These are phyloP conservation scores for Telmatherina bonti DNA, from an alignment of 2,797 vertebrate genomes.

Conservation along the genomic window DNA sequence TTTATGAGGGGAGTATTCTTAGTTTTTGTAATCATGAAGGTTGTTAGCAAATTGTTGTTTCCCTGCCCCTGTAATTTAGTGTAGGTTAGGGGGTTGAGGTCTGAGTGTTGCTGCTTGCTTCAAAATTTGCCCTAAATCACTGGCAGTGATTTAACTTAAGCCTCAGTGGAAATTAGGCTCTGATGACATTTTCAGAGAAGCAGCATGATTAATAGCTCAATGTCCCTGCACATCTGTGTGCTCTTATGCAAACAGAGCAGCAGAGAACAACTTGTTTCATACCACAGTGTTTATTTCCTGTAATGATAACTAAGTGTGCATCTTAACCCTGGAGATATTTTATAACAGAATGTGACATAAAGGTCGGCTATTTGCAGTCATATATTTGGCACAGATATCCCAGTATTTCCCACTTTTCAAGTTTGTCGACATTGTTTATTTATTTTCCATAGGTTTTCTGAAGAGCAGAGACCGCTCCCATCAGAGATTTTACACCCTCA, in stretches of 20 bases:
- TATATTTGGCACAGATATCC: not conserved
- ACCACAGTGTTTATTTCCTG: conserved; percentile 48
- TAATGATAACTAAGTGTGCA: conserved; percentile 23
- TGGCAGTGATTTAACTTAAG: conserved; percentile 62
- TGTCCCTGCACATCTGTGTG: conserved; percentile 66
- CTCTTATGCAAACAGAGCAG: conserved; percentile 68
- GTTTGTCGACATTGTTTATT: conserved; percentile 6
- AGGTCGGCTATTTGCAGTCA: conserved; percentile 29
- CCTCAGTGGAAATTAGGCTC: conserved; percentile 62
- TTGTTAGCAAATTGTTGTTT: conserved; percentile 3
- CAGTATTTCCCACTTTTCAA: conserved; percentile 9
- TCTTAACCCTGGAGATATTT: too few relatives aligned
- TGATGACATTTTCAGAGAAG: conserved; percentile 60
- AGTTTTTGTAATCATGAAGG: conserved; percentile 3
- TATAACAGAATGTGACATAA: conserved; percentile 3
- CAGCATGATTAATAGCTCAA: conserved; percentile 65
- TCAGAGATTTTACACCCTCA: conserved; percentile 97
- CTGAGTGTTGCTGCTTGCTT: conserved; percentile 40
- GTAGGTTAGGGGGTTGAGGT: conserved; percentile 24
- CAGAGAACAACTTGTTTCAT: conserved; percentile 49
- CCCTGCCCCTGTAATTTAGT: conserved; percentile 18
- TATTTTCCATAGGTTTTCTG: conserved; percentile 87
- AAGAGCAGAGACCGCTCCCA: conserved; percentile 97
- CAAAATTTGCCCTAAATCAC: conserved; percentile 59
- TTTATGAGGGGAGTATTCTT: not conserved